Conservation (phyloP, 2,888 invertebrate genomes). For the Dichetophora obliterata region DNA sequence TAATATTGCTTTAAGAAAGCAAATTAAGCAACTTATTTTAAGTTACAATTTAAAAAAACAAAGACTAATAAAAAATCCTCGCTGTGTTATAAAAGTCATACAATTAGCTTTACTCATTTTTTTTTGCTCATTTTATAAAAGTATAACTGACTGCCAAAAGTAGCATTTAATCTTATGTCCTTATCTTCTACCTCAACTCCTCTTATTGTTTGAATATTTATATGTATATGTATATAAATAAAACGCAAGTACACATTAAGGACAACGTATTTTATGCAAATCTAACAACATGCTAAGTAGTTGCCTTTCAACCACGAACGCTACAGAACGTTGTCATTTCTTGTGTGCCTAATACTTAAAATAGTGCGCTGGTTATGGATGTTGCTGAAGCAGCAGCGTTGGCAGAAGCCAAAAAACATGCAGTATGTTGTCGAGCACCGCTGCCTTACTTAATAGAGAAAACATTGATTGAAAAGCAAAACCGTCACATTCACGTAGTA, state of each 20-base stretch:
- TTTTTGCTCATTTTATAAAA: too few relatives aligned
- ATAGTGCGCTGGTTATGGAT: background rate
- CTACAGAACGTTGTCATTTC: background rate
- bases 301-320: background rate
- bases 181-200: too few relatives aligned
- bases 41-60: too few relatives aligned
- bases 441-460: constrained; percentile 65
- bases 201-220: too few relatives aligned
- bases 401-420: background rate
- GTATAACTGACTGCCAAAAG: too few relatives aligned
- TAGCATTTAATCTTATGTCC: too few relatives aligned
- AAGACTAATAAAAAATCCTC: too few relatives aligned
- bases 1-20: background rate
- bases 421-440: constrained; percentile 21
- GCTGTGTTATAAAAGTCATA: too few relatives aligned
- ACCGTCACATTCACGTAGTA: constrained; percentile 59
- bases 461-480: constrained; percentile 63
- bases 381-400: background rate
- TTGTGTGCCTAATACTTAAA: background rate
- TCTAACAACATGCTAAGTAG: background rate
- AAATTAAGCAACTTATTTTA: background rate
- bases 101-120: too few relatives aligned
- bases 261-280: background rate
- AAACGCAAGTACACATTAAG: too few relatives aligned
- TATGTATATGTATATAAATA: too few relatives aligned